Conservation (phyloP, 2,797 vertebrate genomes). For the Taenioides sp. region DNA sequence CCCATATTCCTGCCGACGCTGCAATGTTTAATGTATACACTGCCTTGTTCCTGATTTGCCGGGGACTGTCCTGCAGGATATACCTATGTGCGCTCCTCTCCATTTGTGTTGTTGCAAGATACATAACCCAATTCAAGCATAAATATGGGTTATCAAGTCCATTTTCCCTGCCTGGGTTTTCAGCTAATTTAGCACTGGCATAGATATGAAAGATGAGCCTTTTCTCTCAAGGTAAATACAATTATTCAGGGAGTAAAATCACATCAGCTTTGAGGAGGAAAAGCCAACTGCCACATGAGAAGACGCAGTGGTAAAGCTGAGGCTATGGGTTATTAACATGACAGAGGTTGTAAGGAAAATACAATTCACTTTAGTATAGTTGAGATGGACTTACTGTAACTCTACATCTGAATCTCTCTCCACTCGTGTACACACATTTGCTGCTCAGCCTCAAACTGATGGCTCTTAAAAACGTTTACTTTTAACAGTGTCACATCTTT, state of each 20-base stretch:
- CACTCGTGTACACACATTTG: slow-evolving; percentile 33
- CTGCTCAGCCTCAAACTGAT: slow-evolving; percentile 18
- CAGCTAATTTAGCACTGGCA: slow-evolving; percentile 62
- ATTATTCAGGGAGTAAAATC: slow-evolving; percentile 61
- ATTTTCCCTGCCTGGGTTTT: slow-evolving; percentile 64
- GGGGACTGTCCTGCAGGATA: slow-evolving; percentile 52
- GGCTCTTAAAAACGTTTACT: slow-evolving; percentile 52
- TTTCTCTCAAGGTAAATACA: slow-evolving; percentile 61
- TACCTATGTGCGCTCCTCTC: slow-evolving; percentile 49
- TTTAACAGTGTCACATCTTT: slow-evolving; percentile 13
- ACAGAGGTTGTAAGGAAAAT: slow-evolving; percentile 21
- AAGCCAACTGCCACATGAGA: slow-evolving; percentile 23
- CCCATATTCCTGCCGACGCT: slow-evolving; percentile 34
- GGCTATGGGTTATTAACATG: slow-evolving; percentile 28
- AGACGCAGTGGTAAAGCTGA: slow-evolving; percentile 13
- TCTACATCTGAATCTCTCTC: slow-evolving; percentile 15
- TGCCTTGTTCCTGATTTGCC: slow-evolving; percentile 29
- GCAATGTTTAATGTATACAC: slow-evolving; percentile 57
- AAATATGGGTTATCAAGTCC: slow-evolving; percentile 68
- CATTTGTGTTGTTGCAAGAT: slow-evolving; percentile 57
- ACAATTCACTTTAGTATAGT: slow-evolving; percentile 53
- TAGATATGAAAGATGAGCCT: slow-evolving; percentile 63
- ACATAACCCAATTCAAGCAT: slow-evolving; percentile 64
- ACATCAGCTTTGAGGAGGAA: slow-evolving; percentile 48
- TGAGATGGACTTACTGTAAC: slow-evolving; percentile 36